Conservation (phyloP, 2,888 invertebrate genomes). For the Spodoptera exigua region DNA sequence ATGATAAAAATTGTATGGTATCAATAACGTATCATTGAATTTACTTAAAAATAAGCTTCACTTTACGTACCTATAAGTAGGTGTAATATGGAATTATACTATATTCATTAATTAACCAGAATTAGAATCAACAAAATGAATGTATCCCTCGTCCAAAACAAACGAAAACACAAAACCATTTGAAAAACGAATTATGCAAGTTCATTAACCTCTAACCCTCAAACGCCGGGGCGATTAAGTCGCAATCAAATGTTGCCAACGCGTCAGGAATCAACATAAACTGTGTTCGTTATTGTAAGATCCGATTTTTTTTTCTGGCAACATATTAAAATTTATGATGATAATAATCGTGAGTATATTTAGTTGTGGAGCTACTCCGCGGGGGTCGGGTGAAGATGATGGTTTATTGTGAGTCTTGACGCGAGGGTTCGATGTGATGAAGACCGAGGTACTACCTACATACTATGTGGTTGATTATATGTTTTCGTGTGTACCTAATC, state of each 20-base stretch:
- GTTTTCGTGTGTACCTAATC: too few species aligned
- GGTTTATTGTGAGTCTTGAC: slow-evolving; percentile 46
- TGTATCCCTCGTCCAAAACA: slow-evolving; percentile 2
- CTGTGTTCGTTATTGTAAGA: slow-evolving; percentile 46
- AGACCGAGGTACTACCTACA: slow-evolving; percentile 33
- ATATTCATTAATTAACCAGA: too few species aligned
- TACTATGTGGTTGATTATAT: slow-evolving; percentile 2
- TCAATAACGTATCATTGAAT: too few species aligned
- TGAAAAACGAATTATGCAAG: slow-evolving; percentile 41
- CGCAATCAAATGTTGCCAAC: slow-evolving; percentile 56
- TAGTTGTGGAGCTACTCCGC: slow-evolving; percentile 49
- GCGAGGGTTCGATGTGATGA: slow-evolving; percentile 23
- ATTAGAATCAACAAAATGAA: not conserved
- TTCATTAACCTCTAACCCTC: slow-evolving; percentile 54
- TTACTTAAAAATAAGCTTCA: too few species aligned
- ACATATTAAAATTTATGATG: slow-evolving; percentile 53
- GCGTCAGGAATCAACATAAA: slow-evolving; percentile 57
- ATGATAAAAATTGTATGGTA: too few species aligned
- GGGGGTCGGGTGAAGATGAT: slow-evolving; percentile 51
- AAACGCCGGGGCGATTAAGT: slow-evolving; percentile 56
- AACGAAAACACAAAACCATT: slow-evolving; percentile 26
- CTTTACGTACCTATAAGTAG: too few species aligned
- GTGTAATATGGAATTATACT: too few species aligned
- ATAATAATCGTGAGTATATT: slow-evolving; percentile 49
- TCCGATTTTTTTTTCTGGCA: slow-evolving; percentile 53